Conservation (phyloP, 2,797 vertebrate species). For the Eulemur rubriventer region DNA sequence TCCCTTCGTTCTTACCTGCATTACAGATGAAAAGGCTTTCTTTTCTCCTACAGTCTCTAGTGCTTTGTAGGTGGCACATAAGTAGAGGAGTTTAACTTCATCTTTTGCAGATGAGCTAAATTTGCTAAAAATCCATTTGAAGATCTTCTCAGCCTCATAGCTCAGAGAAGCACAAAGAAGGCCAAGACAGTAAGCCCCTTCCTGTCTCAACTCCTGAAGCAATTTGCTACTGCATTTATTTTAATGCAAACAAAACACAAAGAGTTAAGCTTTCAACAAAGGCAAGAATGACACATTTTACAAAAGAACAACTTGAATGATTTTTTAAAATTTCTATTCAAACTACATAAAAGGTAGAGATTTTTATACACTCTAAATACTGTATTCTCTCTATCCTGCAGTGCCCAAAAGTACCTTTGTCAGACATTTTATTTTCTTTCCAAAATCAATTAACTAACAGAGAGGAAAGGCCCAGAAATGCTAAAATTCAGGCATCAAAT, state of each 20-base stretch:
- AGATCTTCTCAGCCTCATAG: slow-evolving; percentile 98
- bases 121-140: slow-evolving; percentile 99
- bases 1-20: slow-evolving; percentile 92
- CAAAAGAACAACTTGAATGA: slow-evolving; percentile 26
- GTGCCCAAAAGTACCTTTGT: background rate
- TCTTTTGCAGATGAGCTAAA: slow-evolving; percentile 95
- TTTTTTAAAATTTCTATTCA: slow-evolving; percentile 28
- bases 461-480: background rate
- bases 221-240: slow-evolving; percentile 94
- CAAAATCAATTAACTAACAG: slow-evolving; percentile 30
- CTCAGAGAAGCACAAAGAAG: slow-evolving; percentile 96
- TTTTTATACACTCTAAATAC: slow-evolving; percentile 16
- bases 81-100: slow-evolving; percentile 97
- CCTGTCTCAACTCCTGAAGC: slow-evolving; percentile 97
- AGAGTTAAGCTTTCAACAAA: slow-evolving; percentile 62
- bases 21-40: slow-evolving; percentile 97
- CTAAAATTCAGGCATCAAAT: slow-evolving; percentile 41
- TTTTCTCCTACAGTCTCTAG: slow-evolving; percentile 97
- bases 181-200: slow-evolving; percentile 95
- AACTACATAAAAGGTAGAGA: slow-evolving; percentile 50
- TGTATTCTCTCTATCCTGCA: background rate
- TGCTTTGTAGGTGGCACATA: slow-evolving; percentile 95
- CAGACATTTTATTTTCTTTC: slow-evolving; percentile 24
- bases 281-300: slow-evolving; percentile 46
- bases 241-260: slow-evolving; percentile 50